These are phyloP conservation scores for Silurus aristotelis DNA, from an alignment of 2,797 vertebrate genomes.

Conservation along the genomic window DNA sequence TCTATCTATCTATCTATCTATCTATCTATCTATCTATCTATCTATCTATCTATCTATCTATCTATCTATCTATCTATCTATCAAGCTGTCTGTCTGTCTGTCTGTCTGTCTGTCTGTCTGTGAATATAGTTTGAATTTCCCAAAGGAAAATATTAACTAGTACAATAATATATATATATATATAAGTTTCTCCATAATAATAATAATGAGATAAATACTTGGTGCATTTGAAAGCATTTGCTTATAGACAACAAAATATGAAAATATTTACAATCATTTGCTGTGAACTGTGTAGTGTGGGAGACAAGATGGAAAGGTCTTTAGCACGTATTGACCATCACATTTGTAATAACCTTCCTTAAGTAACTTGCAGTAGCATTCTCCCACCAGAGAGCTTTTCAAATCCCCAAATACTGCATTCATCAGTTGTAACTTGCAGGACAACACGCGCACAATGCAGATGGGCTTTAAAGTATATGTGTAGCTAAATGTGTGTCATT, in stretches of 20 bases:
- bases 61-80: too few species aligned
- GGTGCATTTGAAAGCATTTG: neutral
- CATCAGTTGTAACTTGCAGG: neutral
- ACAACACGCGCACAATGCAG: neutral
- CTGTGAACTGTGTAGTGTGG: neutral
- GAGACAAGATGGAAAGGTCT: neutral
- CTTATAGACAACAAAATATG: neutral
- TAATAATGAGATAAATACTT: neutral
- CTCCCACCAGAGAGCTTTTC: neutral
- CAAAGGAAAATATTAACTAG: neutral
- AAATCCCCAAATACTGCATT: neutral
- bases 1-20: neutral
- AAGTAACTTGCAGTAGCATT: neutral
- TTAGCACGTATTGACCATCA: neutral
- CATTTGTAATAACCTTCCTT: slow-evolving; percentile 1
- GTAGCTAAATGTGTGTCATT: neutral
- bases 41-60: too few species aligned
- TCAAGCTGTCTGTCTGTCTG: too few species aligned
- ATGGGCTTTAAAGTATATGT: too few species aligned
- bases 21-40: neutral
- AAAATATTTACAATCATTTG: neutral
- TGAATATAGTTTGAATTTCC: neutral
- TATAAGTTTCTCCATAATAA: neutral
- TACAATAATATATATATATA: neutral
- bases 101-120: too few species aligned